phyloP scores from a whole-genome alignment of 2,113 vertebrate species.

The Epinephelus lanceolatus region DNA sequence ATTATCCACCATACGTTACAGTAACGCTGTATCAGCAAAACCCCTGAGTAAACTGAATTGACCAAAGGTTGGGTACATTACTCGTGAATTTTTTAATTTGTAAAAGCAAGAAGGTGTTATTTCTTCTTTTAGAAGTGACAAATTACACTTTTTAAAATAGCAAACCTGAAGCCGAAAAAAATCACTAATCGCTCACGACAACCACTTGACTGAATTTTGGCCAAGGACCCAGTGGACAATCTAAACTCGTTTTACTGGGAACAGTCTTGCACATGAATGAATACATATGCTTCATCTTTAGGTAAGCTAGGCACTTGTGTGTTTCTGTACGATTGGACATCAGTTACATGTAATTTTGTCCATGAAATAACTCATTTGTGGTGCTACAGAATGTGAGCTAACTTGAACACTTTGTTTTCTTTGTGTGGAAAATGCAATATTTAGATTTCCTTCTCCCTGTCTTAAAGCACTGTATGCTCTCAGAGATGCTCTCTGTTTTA shows the following conservation, averaged over 20 bases:
- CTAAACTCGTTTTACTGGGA: slow-evolving; percentile 21
- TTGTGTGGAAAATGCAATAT: slow-evolving; percentile 59
- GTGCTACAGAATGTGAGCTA: slow-evolving; percentile 74
- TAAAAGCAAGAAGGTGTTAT: background rate
- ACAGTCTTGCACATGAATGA: slow-evolving; percentile 59
- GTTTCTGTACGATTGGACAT: slow-evolving; percentile 38
- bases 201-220: background rate
- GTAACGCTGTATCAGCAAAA: background rate
- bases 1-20: background rate
- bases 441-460: background rate
- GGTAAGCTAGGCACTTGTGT: slow-evolving; percentile 15
- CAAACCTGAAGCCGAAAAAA: background rate
- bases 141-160: background rate
- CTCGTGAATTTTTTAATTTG: background rate
- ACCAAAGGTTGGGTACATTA: background rate
- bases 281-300: slow-evolving; percentile 30
- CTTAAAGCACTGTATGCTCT: slow-evolving; percentile 4
- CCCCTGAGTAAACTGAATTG: background rate
- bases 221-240: slow-evolving; percentile 47
- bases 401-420: slow-evolving; percentile 65
- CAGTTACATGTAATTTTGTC: slow-evolving; percentile 25
- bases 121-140: background rate
- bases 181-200: background rate
- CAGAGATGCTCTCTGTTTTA: slow-evolving; percentile 28
- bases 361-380: slow-evolving; percentile 62